Percentiles rank a stretch among this genome's conserved stretches.
phyloP scores from a whole-genome alignment of 1,140 invertebrate species.

The Bombus sibiricus region DNA sequence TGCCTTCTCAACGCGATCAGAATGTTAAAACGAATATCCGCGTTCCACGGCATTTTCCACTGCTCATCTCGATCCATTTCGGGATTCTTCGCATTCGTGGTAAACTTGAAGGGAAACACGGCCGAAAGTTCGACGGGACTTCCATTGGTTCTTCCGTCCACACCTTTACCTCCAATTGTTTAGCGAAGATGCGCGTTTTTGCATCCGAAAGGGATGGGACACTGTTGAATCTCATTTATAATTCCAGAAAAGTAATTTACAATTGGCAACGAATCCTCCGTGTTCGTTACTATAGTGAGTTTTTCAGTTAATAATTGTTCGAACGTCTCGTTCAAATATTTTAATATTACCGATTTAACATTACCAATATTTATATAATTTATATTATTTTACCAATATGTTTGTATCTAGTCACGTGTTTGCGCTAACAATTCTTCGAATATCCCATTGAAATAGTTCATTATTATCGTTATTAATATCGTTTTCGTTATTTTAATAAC shows the following conservation, averaged over 20 bases:
- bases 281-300: neutral
- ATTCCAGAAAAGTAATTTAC: neutral
- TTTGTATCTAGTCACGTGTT: too few species aligned
- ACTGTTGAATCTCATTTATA: neutral
- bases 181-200: neutral
- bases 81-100: constrained; percentile 19
- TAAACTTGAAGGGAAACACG: constrained; percentile 25
- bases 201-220: neutral
- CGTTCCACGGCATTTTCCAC: neutral
- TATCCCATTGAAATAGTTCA: too few species aligned
- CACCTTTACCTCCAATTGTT: constrained; percentile 1
- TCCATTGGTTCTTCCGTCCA: neutral
- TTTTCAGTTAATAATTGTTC: neutral
- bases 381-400: too few species aligned
- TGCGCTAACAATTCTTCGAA: too few species aligned
- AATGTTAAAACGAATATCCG: constrained; percentile 57
- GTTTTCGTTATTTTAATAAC: too few species aligned
- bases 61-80: neutral
- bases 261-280: too few species aligned
- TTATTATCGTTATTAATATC: too few species aligned
- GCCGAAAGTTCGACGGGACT: neutral
- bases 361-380: too few species aligned
- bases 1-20: constrained; percentile 49
- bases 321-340: neutral
- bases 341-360: neutral